These are phyloP conservation scores for Euura lappo DNA, from an alignment of 1,140 invertebrate genomes.

Conservation along the genomic window DNA sequence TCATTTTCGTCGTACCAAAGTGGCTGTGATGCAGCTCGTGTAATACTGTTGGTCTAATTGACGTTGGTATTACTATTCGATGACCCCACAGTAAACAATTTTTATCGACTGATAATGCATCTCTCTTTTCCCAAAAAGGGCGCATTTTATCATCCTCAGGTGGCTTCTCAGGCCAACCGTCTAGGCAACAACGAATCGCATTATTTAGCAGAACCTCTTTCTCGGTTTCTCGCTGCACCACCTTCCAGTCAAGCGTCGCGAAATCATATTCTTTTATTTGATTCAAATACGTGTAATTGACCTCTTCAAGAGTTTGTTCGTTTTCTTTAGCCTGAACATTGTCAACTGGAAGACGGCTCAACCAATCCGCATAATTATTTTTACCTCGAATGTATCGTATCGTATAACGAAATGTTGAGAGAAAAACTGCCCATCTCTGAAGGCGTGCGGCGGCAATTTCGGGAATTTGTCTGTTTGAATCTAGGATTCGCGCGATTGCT, in stretches of 20 bases:
- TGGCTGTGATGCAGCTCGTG: conserved; percentile 13
- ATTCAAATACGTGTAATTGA: not conserved
- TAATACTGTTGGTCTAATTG: not conserved
- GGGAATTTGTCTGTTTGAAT: not conserved
- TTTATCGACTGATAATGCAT: conserved; percentile 8
- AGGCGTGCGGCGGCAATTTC: not conserved
- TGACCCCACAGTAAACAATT: conserved; percentile 15
- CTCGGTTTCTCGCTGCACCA: not conserved
- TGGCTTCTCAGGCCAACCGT: conserved; percentile 10
- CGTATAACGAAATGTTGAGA: not conserved
- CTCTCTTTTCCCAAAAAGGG: conserved; percentile 9
- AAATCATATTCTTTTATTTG: conserved; percentile 1
- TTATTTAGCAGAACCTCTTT: conserved; percentile 3
- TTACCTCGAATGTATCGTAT: conserved; percentile 1
- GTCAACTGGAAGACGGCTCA: not conserved
- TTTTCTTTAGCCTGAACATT: not conserved
- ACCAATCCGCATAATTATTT: conserved; percentile 15
- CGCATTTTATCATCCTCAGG: not conserved
- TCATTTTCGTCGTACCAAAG: conserved; percentile 16
- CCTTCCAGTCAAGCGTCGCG: not conserved
- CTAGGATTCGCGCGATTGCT: not conserved
- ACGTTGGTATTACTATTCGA: conserved; percentile 5
- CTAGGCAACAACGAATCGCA: not conserved
- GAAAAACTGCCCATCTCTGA: not conserved
- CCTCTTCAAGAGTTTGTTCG: not conserved